Base-by-base conservation (phyloP, 2,113 vertebrate genomes). In the Thalassarche chlororhynchos region DNA sequence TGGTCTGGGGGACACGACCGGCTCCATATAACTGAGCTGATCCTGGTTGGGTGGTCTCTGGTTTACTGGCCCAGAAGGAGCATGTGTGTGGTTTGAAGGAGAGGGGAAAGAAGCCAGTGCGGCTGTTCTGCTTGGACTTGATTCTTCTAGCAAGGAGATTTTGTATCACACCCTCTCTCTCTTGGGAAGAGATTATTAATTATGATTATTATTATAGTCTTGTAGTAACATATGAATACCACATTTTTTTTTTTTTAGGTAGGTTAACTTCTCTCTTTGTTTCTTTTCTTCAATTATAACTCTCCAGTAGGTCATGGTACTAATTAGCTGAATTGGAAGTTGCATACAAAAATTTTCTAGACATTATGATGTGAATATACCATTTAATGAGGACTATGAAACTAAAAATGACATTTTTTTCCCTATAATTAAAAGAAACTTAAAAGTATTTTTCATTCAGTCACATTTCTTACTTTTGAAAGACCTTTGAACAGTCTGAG, bases 361-460 rank as follows among this genome's bases (percentile, higher is more conserved):
- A 82, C 61, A 61, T 92, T 95, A 92, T 90, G 72, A 90, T 95
- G 69, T 88, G 90, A 96, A 93, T 87, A 82, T 92, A 87, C 34
- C 76, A 87, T 92, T 95, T 96, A 95, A 94, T 89, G 94, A 96
- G 86, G 76, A 84, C 47, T 95, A 60, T 71, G 83, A 96, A 94
- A 52, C n/a, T 29, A 92, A 96, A 97, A 92, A 89, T 71, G 64
- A 86, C 84, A 91, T 92, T 91, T 92, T 66, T 66, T 24, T 14
- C 25, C 47, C 72, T 78, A 55, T 91, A 96, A 96, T 97, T 97
- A 95, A 95, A 92, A 78, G 17, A 89, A 91, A 66, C 32, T 55
- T 85, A 17, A 25, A 87, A 92, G 14, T 47, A 47, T 62, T 89
- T 95, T 97, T 91, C 86, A 90, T 89, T 86, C 75, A 79, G 25